These are phyloP conservation scores for Notothenia rossii DNA, from an alignment of 2,113 vertebrate genomes.

Conservation along the genomic window DNA sequence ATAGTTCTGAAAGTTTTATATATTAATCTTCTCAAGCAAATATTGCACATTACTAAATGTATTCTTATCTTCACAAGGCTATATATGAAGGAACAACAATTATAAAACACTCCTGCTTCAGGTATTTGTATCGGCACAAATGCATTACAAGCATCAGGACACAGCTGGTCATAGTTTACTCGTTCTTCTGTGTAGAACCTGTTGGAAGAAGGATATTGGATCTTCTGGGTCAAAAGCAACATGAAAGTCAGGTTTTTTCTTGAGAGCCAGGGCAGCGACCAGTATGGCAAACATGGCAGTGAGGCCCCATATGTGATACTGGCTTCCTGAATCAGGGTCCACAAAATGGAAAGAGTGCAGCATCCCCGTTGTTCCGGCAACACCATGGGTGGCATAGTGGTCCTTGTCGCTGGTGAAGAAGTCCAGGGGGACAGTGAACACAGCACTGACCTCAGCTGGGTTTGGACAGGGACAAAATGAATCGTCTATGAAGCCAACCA, in stretches of 20 bases:
- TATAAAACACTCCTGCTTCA: neutral
- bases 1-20: neutral
- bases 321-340: slow-evolving; percentile 73
- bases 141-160: neutral
- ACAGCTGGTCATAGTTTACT: slow-evolving; percentile 85
- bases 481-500: slow-evolving; percentile 91
- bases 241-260: slow-evolving; percentile 85
- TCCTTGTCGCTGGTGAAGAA: slow-evolving; percentile 84
- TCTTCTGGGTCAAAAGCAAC: slow-evolving; percentile 83
- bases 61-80: neutral
- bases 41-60: neutral
- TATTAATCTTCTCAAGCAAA: slow-evolving; percentile 7
- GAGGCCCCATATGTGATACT: slow-evolving; percentile 89
- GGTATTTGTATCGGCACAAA: neutral
- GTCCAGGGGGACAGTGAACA: slow-evolving; percentile 90
- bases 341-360: slow-evolving; percentile 86
- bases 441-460: slow-evolving; percentile 90
- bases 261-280: slow-evolving; percentile 84
- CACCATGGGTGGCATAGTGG: slow-evolving; percentile 61
- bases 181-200: slow-evolving; percentile 46
- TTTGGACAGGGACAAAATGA: slow-evolving; percentile 87
- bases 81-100: neutral
- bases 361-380: neutral
- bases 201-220: slow-evolving; percentile 72
- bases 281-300: slow-evolving; percentile 87